phyloP scores from a whole-genome alignment of 2,797 vertebrate species.

The Picus viridis region DNA sequence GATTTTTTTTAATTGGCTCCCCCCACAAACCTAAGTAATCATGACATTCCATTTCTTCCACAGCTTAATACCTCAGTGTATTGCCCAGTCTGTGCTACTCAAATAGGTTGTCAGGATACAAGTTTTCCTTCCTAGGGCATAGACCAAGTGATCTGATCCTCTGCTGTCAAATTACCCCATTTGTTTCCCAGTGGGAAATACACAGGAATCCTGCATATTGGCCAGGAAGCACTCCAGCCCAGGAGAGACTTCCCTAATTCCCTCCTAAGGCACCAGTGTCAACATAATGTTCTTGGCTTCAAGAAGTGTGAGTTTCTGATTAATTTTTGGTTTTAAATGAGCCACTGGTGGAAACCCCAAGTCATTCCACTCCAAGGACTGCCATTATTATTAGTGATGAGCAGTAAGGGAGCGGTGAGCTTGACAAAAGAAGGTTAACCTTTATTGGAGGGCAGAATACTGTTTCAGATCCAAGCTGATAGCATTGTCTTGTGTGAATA shows the following conservation, averaged over 20 bases:
- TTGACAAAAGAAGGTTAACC: background rate
- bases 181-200: slow-evolving; percentile 29
- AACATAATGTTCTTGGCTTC: slow-evolving; percentile 34
- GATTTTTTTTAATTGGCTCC: background rate
- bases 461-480: background rate
- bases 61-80: background rate
- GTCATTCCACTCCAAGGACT: background rate
- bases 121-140: background rate
- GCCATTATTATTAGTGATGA: background rate
- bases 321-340: slow-evolving; percentile 54
- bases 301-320: slow-evolving; percentile 36
- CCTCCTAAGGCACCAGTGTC: background rate
- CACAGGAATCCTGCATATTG: slow-evolving; percentile 27
- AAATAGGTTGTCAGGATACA: background rate
- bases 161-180: background rate
- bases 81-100: background rate
- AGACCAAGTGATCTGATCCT: background rate
- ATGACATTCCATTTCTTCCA: background rate
- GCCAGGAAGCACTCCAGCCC: slow-evolving; percentile 49
- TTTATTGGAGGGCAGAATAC: background rate
- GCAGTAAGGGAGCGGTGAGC: background rate
- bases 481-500: background rate
- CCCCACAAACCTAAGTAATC: slow-evolving; percentile 15
- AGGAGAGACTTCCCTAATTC: slow-evolving; percentile 47
- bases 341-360: slow-evolving; percentile 18